Percentiles rank a stretch among this genome's conserved stretches.
Conservation (phyloP, 1,140 invertebrate species). For the Drosophila burlai region DNA sequence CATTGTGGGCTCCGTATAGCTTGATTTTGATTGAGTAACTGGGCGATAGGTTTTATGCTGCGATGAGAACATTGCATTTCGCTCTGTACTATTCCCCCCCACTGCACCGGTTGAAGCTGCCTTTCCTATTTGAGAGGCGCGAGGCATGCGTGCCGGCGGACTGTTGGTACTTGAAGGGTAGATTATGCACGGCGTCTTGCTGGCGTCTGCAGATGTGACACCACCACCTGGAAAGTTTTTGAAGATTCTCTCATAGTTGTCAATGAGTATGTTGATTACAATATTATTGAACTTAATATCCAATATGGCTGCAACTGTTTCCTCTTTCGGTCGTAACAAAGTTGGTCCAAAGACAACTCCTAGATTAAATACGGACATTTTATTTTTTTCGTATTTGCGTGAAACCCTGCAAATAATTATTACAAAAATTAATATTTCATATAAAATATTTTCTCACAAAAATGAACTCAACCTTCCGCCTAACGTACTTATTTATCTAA, state of each 20-base stretch:
- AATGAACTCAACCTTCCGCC: no score
- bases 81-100: slow-evolving; percentile 53
- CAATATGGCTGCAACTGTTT: slow-evolving; percentile 98
- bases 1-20: slow-evolving; percentile 77
- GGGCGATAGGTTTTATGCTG: slow-evolving; percentile 79
- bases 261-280: slow-evolving; percentile 98
- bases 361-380: slow-evolving; percentile 98
- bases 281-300: slow-evolving; percentile 99
- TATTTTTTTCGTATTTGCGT: slow-evolving; percentile 94
- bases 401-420: slow-evolving; percentile 89
- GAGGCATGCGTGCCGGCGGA: slow-evolving; percentile 79
- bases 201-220: slow-evolving; percentile 1
- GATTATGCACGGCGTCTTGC: slow-evolving; percentile 33
- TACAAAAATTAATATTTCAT: not conserved
- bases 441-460: no score
- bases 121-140: slow-evolving; percentile 72
- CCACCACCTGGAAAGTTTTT: slow-evolving; percentile 83
- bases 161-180: slow-evolving; percentile 62
- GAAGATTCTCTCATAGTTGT: slow-evolving; percentile 94
- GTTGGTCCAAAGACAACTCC: slow-evolving; percentile 99
- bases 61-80: slow-evolving; percentile 72
- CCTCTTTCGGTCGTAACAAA: slow-evolving; percentile 96
- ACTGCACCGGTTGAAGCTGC: slow-evolving; percentile 57
- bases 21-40: slow-evolving; percentile 79
- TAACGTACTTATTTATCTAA: not conserved